A percentile compares a stretch with the other conserved stretches of the same genome.
Conservation (phyloP, 2,113 vertebrate genomes). For the Lepus timidus region DNA sequence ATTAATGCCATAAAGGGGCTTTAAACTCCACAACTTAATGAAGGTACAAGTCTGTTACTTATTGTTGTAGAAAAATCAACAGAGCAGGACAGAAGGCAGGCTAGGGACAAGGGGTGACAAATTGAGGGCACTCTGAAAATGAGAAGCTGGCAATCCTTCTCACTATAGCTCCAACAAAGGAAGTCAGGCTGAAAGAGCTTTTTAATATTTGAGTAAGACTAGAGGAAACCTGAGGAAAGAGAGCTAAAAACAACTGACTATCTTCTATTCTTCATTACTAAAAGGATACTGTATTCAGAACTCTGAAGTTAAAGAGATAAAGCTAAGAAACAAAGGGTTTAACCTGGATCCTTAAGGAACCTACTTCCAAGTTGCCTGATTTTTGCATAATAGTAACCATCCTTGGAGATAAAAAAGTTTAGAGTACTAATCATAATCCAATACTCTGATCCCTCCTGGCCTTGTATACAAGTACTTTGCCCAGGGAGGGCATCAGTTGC, state of each 20-base stretch:
- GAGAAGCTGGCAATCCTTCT: slow-evolving; percentile 53
- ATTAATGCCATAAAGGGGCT: slow-evolving; percentile 36
- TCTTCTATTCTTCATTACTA: slow-evolving; percentile 2
- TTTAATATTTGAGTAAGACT: slow-evolving; percentile 74
- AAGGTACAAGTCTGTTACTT: neutral
- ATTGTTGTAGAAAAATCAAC: slow-evolving; percentile 36
- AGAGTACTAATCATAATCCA: slow-evolving; percentile 23
- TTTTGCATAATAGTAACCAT: slow-evolving; percentile 28
- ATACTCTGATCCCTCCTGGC: neutral
- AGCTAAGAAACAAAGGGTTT: slow-evolving; percentile 48
- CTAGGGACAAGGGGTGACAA: slow-evolving; percentile 35
- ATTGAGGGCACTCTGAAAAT: slow-evolving; percentile 70
- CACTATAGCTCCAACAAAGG: slow-evolving; percentile 39
- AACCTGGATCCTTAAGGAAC: slow-evolving; percentile 26
- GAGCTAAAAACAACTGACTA: slow-evolving; percentile 56
- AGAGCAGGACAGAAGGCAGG: neutral
- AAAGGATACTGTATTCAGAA: slow-evolving; percentile 40
- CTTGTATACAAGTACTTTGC: neutral
- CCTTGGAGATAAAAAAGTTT: slow-evolving; percentile 17
- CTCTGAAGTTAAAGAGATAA: slow-evolving; percentile 53
- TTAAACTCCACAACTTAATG: slow-evolving; percentile 38
- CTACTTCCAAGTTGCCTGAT: slow-evolving; percentile 24
- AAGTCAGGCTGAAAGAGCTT: slow-evolving; percentile 63
- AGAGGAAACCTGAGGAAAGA: slow-evolving; percentile 70
- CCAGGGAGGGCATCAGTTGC: neutral